Evolutionary conservation across 2,888 invertebrate species (phyloP), one percentile per base, ranked within the genome.

Genomic region (Amphipyra berbera): DNA sequence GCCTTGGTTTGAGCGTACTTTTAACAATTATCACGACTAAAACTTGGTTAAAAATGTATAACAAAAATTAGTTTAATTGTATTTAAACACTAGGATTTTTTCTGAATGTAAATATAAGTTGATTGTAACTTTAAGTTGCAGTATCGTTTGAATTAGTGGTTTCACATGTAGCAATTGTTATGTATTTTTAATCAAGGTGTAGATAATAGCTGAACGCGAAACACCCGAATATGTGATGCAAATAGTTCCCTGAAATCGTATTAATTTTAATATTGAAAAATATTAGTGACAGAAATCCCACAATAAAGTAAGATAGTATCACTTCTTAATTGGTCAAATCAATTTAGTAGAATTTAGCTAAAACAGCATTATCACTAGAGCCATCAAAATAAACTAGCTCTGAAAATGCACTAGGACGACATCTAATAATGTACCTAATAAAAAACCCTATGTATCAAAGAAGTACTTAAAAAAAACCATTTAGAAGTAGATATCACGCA

Each of bases 401-500:
- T 33, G 6, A 33, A 8, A 33, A 21, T 21, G 44, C 45, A n/a
- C 45, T 5, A 8, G 27, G 8, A 35, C 9, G 8, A 35, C 9
- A 21, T 1, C 2, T 10, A 6, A 42, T 1, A 14, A 14, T 13
- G 8, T 37, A 21, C 1, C n/a, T 21, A 21, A 21, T n/a, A n/a
- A 38, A 44, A 48, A 44, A 27, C 21, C 48, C 35, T 38, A 41
- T 10, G 13, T 1, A 44, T 21, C 27, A n/a, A 45, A 52, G 13
- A 30, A 40, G 40, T 15, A 35, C 37, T 27, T 46, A 41, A 12
- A 12, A 48, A 30, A 13, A 65, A 41, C 61, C 68, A 70, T 61
- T 68, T 70, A 70, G 70, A 35, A 27, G 70, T 70, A 70, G 70
- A 38, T 42, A 53, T 73, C 70, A 70, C 70, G 74, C 70, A 41